Evolutionary conservation across 2,888 invertebrate species (phyloP).

Genomic region (Diaperis boleti): DNA sequence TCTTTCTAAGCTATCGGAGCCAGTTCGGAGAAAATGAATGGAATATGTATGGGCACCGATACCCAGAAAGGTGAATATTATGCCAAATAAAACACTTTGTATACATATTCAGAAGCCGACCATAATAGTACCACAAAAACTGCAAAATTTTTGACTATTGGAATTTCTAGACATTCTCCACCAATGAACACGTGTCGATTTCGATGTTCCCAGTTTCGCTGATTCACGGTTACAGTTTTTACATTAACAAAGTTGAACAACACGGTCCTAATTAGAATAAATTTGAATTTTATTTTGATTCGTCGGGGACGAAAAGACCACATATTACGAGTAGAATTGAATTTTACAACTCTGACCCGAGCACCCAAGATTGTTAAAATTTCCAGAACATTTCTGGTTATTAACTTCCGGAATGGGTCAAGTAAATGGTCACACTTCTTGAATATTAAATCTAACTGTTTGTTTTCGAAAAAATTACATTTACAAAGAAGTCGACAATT

Average conservation of each 20-base stretch:
- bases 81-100: slow-evolving; percentile 9
- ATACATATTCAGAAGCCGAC: slow-evolving; percentile 1
- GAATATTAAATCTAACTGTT: slow-evolving; percentile 25
- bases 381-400: slow-evolving; percentile 16
- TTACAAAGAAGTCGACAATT: slow-evolving; percentile 1
- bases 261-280: slow-evolving; percentile 32
- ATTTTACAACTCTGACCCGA: neutral
- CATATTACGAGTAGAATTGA: neutral
- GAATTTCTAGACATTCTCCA: neutral
- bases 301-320: slow-evolving; percentile 5
- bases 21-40: slow-evolving; percentile 1
- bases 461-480: slow-evolving; percentile 4
- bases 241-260: slow-evolving; percentile 31
- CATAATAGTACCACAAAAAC: no score
- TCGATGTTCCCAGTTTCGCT: slow-evolving; percentile 14
- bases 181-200: slow-evolving; percentile 21
- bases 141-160: neutral
- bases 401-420: slow-evolving; percentile 21
- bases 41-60: slow-evolving; percentile 17
- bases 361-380: slow-evolving; percentile 6
- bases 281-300: slow-evolving; percentile 30
- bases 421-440: slow-evolving; percentile 26
- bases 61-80: slow-evolving; percentile 6
- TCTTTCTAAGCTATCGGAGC: slow-evolving; percentile 1
- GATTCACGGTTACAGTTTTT: slow-evolving; percentile 24